Evolutionary conservation across 2,888 invertebrate genomes (phyloP).

Genomic region (Osmoderma eremita): DNA sequence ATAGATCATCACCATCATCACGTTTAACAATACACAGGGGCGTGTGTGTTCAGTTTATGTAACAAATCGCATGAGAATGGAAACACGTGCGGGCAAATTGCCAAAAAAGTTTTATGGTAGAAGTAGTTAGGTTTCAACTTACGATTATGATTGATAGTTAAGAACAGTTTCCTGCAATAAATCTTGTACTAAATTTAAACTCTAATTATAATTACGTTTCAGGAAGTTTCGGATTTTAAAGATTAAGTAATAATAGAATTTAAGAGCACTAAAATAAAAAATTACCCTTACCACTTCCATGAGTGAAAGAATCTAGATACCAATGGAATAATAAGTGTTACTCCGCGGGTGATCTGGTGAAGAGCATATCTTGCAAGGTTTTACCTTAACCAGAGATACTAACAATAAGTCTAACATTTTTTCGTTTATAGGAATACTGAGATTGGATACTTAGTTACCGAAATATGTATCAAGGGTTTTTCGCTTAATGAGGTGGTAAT

Average conservation of each 20-base stretch:
- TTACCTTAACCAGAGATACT: no score
- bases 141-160: conserved; percentile 16
- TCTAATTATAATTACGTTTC: conserved; percentile 9
- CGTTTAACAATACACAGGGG: conserved; percentile 3
- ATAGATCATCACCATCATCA: not conserved
- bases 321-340: no score
- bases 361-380: no score
- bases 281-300: no score
- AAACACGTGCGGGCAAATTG: conserved; percentile 20
- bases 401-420: no score
- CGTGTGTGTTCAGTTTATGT: not conserved
- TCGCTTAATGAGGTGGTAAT: no score
- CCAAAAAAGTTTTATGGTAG: conserved; percentile 13
- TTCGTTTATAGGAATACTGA: no score
- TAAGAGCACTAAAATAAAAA: no score
- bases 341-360: no score
- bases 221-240: not conserved
- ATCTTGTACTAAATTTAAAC: conserved; percentile 19
- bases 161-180: conserved; percentile 30
- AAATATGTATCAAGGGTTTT: no score
- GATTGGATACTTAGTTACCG: no score
- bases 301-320: no score
- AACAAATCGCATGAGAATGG: not conserved
- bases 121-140: conserved; percentile 14
- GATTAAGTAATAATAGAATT: not conserved